phyloP scores from a whole-genome alignment of 2,888 invertebrate species.

The Platyscelio sp. region DNA sequence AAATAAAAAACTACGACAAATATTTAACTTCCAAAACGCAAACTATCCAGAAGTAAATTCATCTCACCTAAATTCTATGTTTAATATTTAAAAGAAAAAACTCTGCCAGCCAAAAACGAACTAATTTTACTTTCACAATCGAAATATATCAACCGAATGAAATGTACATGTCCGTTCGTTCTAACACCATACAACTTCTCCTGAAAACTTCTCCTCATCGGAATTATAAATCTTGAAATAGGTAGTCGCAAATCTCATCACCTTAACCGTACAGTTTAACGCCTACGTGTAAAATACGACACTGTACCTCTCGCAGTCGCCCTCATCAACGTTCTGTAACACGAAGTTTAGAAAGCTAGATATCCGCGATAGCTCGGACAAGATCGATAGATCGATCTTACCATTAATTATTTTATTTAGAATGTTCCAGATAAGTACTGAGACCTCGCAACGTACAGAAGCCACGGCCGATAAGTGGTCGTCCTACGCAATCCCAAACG shows the following conservation, averaged over 20 bases:
- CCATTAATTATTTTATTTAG: conserved; percentile 61
- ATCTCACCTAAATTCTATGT: no score
- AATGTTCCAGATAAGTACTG: conserved; percentile 51
- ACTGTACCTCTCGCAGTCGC: conserved; percentile 32
- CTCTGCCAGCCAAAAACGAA: no score
- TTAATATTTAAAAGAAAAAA: no score
- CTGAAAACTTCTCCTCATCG: conserved; percentile 2
- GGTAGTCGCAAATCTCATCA: conserved; percentile 63
- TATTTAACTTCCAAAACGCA: no score
- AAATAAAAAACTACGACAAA: no score
- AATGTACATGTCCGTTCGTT: no score
- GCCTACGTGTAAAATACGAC: conserved; percentile 60
- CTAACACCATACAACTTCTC: background rate
- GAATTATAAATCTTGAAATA: conserved; percentile 53
- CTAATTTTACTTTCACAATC: no score
- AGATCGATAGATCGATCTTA: conserved; percentile 52
- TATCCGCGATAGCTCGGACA: conserved; percentile 48
- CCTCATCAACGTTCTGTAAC: conserved; percentile 56
- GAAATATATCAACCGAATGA: background rate
- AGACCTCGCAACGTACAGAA: conserved; percentile 31
- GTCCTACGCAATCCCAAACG: conserved; percentile 13
- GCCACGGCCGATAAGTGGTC: conserved; percentile 37
- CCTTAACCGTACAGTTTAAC: conserved; percentile 34
- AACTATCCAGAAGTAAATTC: no score
- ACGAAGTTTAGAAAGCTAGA: conserved; percentile 63